These are phyloP conservation scores for Chrysolina oricalcia DNA, from an alignment of 2,888 invertebrate genomes.

Conservation along the genomic window DNA sequence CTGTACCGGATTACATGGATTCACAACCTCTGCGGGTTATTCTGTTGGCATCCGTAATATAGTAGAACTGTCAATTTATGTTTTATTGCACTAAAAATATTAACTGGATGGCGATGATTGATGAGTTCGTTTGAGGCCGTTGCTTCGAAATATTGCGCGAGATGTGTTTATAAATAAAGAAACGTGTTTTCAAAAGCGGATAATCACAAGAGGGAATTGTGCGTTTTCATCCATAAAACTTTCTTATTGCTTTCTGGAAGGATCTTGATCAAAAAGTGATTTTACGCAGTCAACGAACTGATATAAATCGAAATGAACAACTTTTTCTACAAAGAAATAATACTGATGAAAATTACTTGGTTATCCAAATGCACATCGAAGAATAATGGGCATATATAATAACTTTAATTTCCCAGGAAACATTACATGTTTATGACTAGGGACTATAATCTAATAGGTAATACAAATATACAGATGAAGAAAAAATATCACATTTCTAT, in stretches of 20 bases:
- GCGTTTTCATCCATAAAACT: neutral
- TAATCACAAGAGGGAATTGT: conserved; percentile 13
- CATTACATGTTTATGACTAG: too few species aligned
- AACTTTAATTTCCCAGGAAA: too few species aligned
- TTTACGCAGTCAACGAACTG: neutral
- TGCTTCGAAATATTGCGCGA: conserved; percentile 17
- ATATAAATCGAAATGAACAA: too few species aligned
- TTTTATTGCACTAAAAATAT: conserved; percentile 30
- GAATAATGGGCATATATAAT: too few species aligned
- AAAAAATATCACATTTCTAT: too few species aligned
- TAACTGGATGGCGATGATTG: conserved; percentile 27
- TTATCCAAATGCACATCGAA: too few species aligned
- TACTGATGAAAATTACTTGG: too few species aligned
- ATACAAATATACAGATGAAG: too few species aligned
- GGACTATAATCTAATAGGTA: too few species aligned
- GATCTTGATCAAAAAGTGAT: too few species aligned
- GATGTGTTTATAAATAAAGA: conserved; percentile 34
- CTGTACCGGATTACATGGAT: conserved; percentile 18
- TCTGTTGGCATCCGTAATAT: conserved; percentile 16
- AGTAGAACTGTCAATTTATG: conserved; percentile 29
- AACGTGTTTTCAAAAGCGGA: neutral
- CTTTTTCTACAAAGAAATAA: too few species aligned
- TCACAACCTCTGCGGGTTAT: neutral
- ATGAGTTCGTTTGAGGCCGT: conserved; percentile 17
- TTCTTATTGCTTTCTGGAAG: neutral